Base-by-base conservation (phyloP, 2,113 vertebrate genomes). In the Seriola quinqueradiata region DNA sequence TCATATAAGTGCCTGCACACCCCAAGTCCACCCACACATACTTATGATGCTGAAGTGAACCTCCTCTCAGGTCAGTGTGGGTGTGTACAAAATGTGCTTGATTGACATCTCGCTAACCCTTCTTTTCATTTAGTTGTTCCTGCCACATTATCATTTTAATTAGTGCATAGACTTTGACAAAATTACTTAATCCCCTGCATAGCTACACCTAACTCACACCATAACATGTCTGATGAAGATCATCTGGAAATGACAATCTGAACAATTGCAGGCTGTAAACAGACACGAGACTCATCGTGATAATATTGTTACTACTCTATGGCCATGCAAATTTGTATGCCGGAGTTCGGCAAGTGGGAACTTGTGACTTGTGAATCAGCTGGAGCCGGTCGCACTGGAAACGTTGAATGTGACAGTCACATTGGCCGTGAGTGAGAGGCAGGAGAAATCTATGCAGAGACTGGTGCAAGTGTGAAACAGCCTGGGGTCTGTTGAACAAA, bases 291-390 rank as follows among this genome's bases (percentile, higher is more conserved):
- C 3, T 59, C 38, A 28, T 57, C 21, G 8, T 38, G 38, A 55
- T 4, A 46, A 10, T 40, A 19, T 9, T 23, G 52, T 59, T 16
- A 7, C 13, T 12, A 14, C 11, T 44, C 40, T 3, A 16, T 77
- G 60, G 52, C 32, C 2, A 2, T 77, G 42, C 17, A 21, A 21
- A 52, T 50, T 50, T 19, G 16, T 21, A 21, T 6, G 17, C 8
- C 2, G n/a, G 21, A 32, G 25, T 50, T 42, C 32, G 52, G 23
- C 34, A 34, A 14, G 7, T 12, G 7, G 60, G 42, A 61, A 52
- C 28, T 65, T 19, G 4, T 32, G 55, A 58, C 42, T 54, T 54
- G 36, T 63, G 57, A 82, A 63, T 70, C 36, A 21, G 38, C 36
- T 13, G 4, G 36, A 28, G 67, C 19, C 28, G 3, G 28, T 25